Percentiles rank a stretch among this genome's conserved stretches.
phyloP scores from a whole-genome alignment of 2,113 vertebrate genomes.

The Tetrax tetrax region DNA sequence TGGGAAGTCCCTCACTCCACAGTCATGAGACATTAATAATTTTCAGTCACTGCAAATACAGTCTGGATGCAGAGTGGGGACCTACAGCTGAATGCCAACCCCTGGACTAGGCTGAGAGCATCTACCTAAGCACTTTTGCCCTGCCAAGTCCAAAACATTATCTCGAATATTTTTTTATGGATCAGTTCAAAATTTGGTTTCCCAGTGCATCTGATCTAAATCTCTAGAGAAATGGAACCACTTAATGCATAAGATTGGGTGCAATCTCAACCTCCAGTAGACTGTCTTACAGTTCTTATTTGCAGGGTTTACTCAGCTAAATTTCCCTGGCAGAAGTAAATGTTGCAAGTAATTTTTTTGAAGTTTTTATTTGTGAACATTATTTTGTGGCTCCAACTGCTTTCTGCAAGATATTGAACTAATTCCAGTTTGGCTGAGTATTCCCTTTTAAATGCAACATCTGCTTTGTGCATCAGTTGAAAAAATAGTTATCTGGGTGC shows the following conservation, averaged over 20 bases:
- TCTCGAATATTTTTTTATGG: background rate
- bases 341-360: conserved; percentile 40
- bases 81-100: background rate
- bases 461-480: conserved; percentile 21
- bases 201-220: background rate
- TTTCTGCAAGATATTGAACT: conserved; percentile 41
- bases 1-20: background rate
- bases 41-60: background rate
- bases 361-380: conserved; percentile 59
- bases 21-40: background rate
- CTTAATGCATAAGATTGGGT: rapidly evolving
- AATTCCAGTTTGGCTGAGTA: conserved; percentile 44
- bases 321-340: conserved; percentile 21
- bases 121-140: background rate
- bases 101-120: background rate
- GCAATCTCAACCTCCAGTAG: background rate
- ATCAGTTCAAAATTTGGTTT: background rate
- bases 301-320: background rate
- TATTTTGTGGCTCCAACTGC: conserved; percentile 19
- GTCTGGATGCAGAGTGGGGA: background rate
- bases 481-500: conserved; percentile 6
- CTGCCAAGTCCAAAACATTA: background rate
- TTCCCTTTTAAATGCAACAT: conserved; percentile 44
- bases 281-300: background rate
- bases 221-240: background rate